A percentile compares a stretch with the other conserved stretches of the same genome.
Conservation (phyloP, 2,797 vertebrate genomes). For the Falco columbarius region DNA sequence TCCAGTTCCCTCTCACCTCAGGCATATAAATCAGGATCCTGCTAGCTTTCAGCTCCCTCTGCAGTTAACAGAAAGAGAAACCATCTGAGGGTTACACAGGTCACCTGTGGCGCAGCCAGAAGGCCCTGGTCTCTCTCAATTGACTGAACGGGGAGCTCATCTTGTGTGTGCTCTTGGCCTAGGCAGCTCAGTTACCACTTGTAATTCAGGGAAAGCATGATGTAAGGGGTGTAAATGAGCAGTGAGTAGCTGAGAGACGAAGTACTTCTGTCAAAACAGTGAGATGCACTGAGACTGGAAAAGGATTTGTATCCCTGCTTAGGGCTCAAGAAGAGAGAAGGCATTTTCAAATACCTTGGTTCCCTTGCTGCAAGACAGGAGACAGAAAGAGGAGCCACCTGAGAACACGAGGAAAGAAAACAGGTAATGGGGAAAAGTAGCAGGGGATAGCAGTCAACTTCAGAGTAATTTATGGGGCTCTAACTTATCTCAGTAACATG, state of each 20-base stretch:
- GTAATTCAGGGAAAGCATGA: background rate
- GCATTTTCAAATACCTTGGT: background rate
- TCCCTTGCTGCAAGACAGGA: background rate
- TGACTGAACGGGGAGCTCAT: background rate
- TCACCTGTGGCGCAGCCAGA: background rate
- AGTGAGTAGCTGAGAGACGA: background rate
- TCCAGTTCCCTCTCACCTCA: background rate
- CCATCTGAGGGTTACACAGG: background rate
- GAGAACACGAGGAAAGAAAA: background rate
- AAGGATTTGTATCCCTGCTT: background rate
- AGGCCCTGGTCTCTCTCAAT: background rate
- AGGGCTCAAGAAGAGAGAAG: background rate
- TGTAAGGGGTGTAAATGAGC: background rate
- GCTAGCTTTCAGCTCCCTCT: conserved; percentile 67
- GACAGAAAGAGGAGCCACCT: background rate
- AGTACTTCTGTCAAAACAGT: background rate
- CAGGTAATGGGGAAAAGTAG: background rate
- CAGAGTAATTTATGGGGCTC: background rate
- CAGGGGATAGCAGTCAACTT: background rate
- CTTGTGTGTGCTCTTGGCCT: background rate
- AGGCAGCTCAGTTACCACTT: background rate
- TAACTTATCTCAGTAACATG: background rate
- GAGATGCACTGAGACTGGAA: background rate
- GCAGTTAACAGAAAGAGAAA: conserved; percentile 51
- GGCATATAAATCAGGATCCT: conserved; percentile 1